phyloP scores from a whole-genome alignment of 2,888 invertebrate species.

The Lampropteryx suffumata region DNA sequence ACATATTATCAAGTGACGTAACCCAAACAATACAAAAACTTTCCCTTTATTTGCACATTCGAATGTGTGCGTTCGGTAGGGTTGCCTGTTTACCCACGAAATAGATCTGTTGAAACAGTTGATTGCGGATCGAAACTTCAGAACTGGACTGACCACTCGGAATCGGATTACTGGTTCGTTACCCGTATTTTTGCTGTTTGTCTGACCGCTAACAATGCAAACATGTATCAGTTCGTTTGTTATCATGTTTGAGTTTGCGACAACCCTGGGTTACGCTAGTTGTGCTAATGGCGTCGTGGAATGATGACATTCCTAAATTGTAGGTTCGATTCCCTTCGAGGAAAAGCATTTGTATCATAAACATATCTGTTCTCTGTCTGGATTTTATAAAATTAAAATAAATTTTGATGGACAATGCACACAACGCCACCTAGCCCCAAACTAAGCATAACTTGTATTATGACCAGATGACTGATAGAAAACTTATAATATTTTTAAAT shows the following conservation, averaged over 20 bases:
- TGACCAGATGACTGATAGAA: no score
- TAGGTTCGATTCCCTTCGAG: no score
- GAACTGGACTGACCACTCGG: conserved; percentile 73
- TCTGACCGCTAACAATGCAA: conserved; percentile 69
- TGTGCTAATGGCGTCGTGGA: conserved; percentile 31
- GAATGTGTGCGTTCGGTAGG: conserved; percentile 36
- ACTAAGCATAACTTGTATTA: no score
- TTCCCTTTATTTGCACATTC: conserved; percentile 1
- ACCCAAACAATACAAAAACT: conserved; percentile 11
- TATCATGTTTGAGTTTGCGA: conserved; percentile 50
- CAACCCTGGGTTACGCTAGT: conserved; percentile 45
- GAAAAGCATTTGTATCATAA: no score
- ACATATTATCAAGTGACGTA: no score
- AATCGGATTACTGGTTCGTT: conserved; percentile 77
- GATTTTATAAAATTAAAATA: no score
- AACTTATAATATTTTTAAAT: no score
- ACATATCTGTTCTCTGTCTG: no score
- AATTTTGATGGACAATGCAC: no score
- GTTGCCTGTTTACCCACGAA: conserved; percentile 69
- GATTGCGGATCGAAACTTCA: conserved; percentile 77
- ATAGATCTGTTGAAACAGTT: conserved; percentile 73
- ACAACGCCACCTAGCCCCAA: no score
- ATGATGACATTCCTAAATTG: neutral
- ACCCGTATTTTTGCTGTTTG: conserved; percentile 71
- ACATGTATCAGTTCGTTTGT: conserved; percentile 44